Evolutionary conservation across 2,888 invertebrate genomes (phyloP).

Genomic region (Cistogaster globosa): DNA sequence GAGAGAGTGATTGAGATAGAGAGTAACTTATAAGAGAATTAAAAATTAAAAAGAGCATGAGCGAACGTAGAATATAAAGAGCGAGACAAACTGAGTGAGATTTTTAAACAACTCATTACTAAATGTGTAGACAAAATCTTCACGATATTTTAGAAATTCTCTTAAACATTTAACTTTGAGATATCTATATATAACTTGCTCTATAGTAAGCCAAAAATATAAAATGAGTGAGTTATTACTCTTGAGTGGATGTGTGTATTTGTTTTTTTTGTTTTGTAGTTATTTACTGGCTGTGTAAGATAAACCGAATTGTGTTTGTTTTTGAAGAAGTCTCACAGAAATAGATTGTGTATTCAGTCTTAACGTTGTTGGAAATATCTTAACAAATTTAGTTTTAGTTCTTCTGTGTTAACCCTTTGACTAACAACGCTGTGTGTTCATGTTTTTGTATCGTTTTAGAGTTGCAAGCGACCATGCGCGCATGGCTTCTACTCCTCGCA

Average conservation of each 20-base stretch:
- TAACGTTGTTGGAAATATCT: conserved; percentile 54
- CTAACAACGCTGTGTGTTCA: conserved; percentile 77
- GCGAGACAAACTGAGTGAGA: background rate
- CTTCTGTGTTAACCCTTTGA: conserved; percentile 77
- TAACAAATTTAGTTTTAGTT: conserved; percentile 66
- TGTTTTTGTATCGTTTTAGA: conserved; percentile 82
- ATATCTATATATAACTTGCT: too few species aligned
- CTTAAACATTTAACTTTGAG: background rate
- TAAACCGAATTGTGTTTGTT: conserved; percentile 18
- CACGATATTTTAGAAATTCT: background rate
- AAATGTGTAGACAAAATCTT: background rate
- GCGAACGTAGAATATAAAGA: conserved; percentile 3
- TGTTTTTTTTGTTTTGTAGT: background rate
- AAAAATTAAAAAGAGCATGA: background rate
- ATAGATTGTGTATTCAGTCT: conserved; percentile 24
- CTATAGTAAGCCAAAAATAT: background rate
- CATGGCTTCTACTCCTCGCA: conserved; percentile 83
- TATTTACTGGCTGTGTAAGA: conserved; percentile 16
- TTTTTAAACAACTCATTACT: background rate
- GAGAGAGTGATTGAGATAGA: background rate
- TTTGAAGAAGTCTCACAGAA: conserved; percentile 13
- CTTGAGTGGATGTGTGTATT: conserved; percentile 42
- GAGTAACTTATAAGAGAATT: background rate
- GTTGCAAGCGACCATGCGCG: conserved; percentile 84
- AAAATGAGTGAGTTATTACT: background rate